phyloP scores from a whole-genome alignment of 2,888 invertebrate genomes.

The Stegophylla sp. region DNA sequence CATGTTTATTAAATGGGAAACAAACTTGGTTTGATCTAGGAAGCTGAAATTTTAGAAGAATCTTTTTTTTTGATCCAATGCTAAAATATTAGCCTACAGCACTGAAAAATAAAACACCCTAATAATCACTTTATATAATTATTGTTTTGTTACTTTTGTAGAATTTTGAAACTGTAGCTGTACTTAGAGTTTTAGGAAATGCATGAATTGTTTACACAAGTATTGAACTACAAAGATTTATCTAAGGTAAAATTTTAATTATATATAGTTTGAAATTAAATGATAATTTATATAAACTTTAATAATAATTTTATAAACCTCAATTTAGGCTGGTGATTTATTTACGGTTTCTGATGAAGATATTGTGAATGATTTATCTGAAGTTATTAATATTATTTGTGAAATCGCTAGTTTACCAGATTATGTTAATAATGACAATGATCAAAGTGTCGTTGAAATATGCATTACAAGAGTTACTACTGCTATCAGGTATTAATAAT shows the following conservation, averaged over 20 bases:
- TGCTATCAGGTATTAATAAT: conserved; percentile 73
- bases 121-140: too few relatives aligned
- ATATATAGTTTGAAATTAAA: background rate
- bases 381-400: conserved; percentile 79
- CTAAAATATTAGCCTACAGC: too few relatives aligned
- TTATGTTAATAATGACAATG: conserved; percentile 85
- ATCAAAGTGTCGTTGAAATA: conserved; percentile 94
- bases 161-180: conserved; percentile 40
- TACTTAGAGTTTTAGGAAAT: conserved; percentile 66
- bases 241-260: conserved; percentile 68
- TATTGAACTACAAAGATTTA: conserved; percentile 86
- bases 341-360: conserved; percentile 86
- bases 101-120: too few relatives aligned
- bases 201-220: conserved; percentile 91
- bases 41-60: too few relatives aligned
- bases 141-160: conserved; percentile 30
- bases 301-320: conserved; percentile 30
- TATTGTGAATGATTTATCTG: conserved; percentile 83
- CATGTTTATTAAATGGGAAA: too few relatives aligned
- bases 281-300: conserved; percentile 23
- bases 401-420: conserved; percentile 83
- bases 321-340: conserved; percentile 80
- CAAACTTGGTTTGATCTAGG: too few relatives aligned
- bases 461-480: conserved; percentile 89
- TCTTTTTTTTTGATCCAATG: too few relatives aligned